A percentile compares a stretch with the other conserved stretches of the same genome.
These are phyloP conservation scores for Rhineura floridana DNA, from an alignment of 2,113 vertebrate species.

Conservation along the genomic window DNA sequence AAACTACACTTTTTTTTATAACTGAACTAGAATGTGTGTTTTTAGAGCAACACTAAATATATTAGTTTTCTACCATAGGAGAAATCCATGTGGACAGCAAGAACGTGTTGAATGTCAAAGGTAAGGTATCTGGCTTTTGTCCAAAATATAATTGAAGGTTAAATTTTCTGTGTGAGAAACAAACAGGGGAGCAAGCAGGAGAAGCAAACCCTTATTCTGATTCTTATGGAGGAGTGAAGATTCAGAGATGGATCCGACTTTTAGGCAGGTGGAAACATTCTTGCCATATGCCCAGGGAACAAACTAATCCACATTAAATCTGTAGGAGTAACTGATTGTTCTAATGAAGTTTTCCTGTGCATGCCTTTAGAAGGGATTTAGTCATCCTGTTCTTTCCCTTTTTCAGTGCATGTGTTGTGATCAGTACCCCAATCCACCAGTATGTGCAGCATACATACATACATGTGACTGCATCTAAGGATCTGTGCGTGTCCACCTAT, in stretches of 20 bases:
- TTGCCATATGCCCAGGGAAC: not conserved
- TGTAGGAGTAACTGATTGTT: not conserved
- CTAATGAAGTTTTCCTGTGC: not conserved
- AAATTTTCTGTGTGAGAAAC: not conserved
- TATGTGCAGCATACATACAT: not conserved
- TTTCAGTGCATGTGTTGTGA: not conserved
- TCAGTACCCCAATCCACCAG: not conserved
- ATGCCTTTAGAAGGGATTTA: not conserved
- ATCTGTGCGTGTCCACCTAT: not conserved
- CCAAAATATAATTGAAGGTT: not conserved
- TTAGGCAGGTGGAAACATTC: not conserved
- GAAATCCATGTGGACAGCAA: slow-evolving; percentile 56
- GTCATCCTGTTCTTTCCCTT: not conserved
- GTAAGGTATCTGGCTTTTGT: slow-evolving; percentile 35
- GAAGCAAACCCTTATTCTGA: not conserved
- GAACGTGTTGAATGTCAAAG: slow-evolving; percentile 24
- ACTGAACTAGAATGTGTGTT: not conserved
- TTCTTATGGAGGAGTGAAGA: not conserved
- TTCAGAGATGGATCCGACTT: not conserved
- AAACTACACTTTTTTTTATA: not conserved
- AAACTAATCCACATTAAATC: not conserved
- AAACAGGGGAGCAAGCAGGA: not conserved
- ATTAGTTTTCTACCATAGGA: slow-evolving; percentile 50
- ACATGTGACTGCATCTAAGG: not conserved
- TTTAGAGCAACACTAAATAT: accelerated